Conservation (phyloP, 2,888 invertebrate genomes). For the Cephalotes varians region DNA sequence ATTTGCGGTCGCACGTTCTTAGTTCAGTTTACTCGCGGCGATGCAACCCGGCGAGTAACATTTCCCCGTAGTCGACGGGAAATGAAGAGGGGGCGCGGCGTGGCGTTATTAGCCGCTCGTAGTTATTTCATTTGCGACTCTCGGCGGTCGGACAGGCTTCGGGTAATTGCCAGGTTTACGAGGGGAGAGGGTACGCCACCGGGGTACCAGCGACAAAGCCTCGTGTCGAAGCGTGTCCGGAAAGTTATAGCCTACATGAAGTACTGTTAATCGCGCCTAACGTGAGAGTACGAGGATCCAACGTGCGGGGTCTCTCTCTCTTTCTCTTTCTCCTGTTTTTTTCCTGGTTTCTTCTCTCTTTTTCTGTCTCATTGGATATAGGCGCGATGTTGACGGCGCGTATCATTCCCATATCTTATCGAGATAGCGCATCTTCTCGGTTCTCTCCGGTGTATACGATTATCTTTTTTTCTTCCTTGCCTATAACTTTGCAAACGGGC, state of each 20-base stretch:
- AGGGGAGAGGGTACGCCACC: slow-evolving; percentile 46
- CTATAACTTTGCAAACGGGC: background rate
- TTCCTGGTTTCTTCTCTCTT: background rate
- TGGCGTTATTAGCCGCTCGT: slow-evolving; percentile 70
- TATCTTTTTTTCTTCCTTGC: background rate
- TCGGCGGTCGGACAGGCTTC: slow-evolving; percentile 53
- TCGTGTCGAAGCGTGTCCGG: slow-evolving; percentile 58
- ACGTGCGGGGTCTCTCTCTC: slow-evolving; percentile 27
- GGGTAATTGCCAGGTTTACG: slow-evolving; percentile 72
- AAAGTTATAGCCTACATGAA: slow-evolving; percentile 64
- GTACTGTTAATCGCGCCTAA: slow-evolving; percentile 63
- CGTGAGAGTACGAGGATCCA: slow-evolving; percentile 35
- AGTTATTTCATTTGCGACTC: slow-evolving; percentile 74
- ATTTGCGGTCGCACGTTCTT: slow-evolving; percentile 76
- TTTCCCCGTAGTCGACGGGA: slow-evolving; percentile 55
- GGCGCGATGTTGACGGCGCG: slow-evolving; percentile 25
- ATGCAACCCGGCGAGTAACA: slow-evolving; percentile 59
- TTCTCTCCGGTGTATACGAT: slow-evolving; percentile 19
- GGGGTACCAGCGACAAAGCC: slow-evolving; percentile 67
- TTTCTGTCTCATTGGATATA: background rate
- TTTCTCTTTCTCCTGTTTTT: background rate
- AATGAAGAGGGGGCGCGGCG: background rate
- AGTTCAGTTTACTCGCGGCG: slow-evolving; percentile 71
- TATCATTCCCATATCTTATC: slow-evolving; percentile 3
- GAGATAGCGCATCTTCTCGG: slow-evolving; percentile 22